A percentile compares a stretch with the other conserved stretches of the same genome.
Conservation (phyloP, 2,113 vertebrate genomes). For the Dicentrarchus labrax region DNA sequence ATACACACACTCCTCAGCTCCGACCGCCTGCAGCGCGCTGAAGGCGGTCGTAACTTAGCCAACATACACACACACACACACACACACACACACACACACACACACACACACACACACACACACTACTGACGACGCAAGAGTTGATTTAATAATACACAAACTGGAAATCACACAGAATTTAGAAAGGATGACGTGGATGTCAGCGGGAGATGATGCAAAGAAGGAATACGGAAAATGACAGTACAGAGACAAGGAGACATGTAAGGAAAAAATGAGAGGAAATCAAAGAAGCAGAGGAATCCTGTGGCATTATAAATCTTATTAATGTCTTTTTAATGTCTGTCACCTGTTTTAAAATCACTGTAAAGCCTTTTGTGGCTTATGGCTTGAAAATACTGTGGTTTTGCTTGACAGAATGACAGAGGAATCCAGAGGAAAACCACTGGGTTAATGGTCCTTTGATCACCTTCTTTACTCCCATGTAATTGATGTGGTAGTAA, state of each 20-base stretch:
- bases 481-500: background rate
- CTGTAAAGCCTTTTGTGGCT: background rate
- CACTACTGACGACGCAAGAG: constrained; percentile 7
- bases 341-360: background rate
- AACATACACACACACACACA: background rate
- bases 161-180: constrained; percentile 2
- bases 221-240: background rate
- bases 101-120: background rate
- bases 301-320: background rate
- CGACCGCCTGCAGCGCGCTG: background rate
- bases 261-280: background rate
- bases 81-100: no score
- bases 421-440: background rate
- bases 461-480: background rate
- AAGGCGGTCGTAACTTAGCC: background rate
- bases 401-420: background rate
- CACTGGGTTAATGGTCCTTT: background rate
- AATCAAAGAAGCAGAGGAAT: constrained; percentile 7
- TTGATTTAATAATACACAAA: constrained; percentile 12
- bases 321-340: background rate
- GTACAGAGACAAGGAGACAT: background rate
- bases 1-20: constrained; percentile 18
- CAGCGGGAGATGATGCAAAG: background rate
- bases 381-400: background rate
- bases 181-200: background rate